Base-by-base conservation (phyloP, 2,797 vertebrate species). In the Apogon talboti region DNA sequence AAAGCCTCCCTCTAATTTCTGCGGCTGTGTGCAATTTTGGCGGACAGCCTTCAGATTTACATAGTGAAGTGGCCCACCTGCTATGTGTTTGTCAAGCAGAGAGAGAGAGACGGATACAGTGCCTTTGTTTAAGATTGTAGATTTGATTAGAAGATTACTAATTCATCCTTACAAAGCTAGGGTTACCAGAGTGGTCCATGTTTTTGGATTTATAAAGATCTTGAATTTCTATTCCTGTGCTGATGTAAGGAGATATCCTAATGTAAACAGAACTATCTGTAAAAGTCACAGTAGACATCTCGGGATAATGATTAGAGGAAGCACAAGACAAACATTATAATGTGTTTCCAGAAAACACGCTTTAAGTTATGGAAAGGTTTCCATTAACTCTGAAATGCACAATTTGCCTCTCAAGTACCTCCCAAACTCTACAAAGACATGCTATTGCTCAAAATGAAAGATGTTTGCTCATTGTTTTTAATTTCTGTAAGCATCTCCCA, bases 121-220 rank as follows among this genome's bases (percentile, higher is more conserved):
- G 67, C 83, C 83, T 90, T 85, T 82, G 74, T 87, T 87, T 89
- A 84, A 85, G 85, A 88, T 79, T 37, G 52, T 15, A 79, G 63
- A 86, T 83, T 72, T 90, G 86, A 90, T 89, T 83, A 78, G 76
- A 80, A 84, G 84, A 91, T 90, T 87, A 90, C 74, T 80, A 84
- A 84, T 81, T 87, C 65, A 74, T 81, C 74, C 74, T 77, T 47
- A 74, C 72, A 86, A 72, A 74, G 59, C 81, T 81, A 51, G 19
- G 28, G 66, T 90, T 78, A 79, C 81, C 74, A 58, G 48, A 79
- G 63, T 69, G 65, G 45, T 58, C 30, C 56, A 43, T 87, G 71
- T 81, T 78, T 81, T 75, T 4, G 69, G 78, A 87, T 87, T 81
- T 75, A 62, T 24, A 71, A 59, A 69, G 74, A 78, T 63, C 65